Base-by-base conservation (phyloP, 2,113 vertebrate species). In the Platichthys flesus region DNA sequence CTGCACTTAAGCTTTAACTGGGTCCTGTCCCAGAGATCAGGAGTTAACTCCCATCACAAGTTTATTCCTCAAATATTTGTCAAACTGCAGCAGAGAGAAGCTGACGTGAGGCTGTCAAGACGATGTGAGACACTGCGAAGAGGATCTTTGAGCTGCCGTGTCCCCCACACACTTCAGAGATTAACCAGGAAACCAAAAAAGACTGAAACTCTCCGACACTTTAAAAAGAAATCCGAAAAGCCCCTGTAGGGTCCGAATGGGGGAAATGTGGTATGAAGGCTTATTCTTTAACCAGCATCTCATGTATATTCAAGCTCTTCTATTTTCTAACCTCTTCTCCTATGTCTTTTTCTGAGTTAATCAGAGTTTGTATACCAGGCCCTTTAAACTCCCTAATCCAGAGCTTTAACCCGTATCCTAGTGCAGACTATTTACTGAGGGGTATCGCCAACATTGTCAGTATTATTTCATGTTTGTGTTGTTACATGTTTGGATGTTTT, bases 401-500 rank as follows among this genome's bases (percentile, higher is more conserved):
- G 75, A 88, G 82, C 87, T 92, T 84, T 80, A 84, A 78, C 83
- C 67, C 26, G 24, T 78, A 63, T 76, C 76, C 65, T 85, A 83
- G 75, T 71, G 75, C 78, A 84, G 65, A 86, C 62, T 68, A 79
- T 91, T 89, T 85, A 83, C 80, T 61, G 79, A 83, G 76, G 85
- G 85, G 83, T 86, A 66, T 84, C 74, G 82, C 65, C 65, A 67
- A 63, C 80, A 77, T 91, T 75, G 84, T 88, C 92, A 94, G 91
- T 94, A 92, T 94, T 94, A 90, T 82, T 81, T 56, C 76, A 54
- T 72, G 59, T 86, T 80, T 85, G 75, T 90, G 28, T 90, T 81
- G 75, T 83, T 89, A 63, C 79, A 81, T 78, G 74, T 88, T 84
- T 86, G 69, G 75, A 72, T 89, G 75, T 91, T 83, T 51, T 89